Percentiles rank a stretch among this genome's conserved stretches.
Evolutionary conservation across 1,140 invertebrate species (phyloP).

Genomic region (Panagrolaimus sp.): DNA sequence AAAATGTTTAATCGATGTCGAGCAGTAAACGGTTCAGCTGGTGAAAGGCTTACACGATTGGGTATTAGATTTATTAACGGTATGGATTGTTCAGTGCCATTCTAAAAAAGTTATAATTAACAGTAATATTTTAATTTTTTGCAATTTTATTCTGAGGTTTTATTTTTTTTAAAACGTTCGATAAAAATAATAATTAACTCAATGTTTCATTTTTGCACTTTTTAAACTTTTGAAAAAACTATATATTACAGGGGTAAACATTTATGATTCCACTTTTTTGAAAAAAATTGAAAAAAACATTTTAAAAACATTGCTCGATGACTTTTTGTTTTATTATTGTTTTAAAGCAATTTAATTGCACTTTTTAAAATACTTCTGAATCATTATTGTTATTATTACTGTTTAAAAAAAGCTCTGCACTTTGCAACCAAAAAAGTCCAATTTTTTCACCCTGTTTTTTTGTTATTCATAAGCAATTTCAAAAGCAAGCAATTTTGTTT

Average conservation of each 20-base stretch:
- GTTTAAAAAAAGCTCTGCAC: too few species aligned
- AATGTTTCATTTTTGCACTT: not conserved
- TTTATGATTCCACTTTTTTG: not conserved
- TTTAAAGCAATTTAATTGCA: too few species aligned
- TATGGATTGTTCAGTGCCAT: constrained; percentile 41
- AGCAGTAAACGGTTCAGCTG: not conserved
- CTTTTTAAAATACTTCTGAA: too few species aligned
- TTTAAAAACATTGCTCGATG: too few species aligned
- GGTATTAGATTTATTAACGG: constrained; percentile 32
- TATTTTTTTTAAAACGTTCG: not conserved
- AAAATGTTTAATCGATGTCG: constrained; percentile 17
- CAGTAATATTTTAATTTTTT: not conserved
- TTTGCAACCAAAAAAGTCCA: too few species aligned
- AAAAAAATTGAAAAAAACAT: not conserved
- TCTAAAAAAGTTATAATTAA: constrained; percentile 26
- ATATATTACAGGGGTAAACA: not conserved
- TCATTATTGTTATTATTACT: too few species aligned
- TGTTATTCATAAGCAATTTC: too few species aligned
- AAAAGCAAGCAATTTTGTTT: too few species aligned
- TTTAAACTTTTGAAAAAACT: constrained; percentile 6
- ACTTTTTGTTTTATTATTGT: too few species aligned
- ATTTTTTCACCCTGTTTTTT: too few species aligned
- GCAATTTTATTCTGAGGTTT: not conserved
- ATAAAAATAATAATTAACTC: not conserved
- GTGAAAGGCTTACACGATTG: constrained; percentile 9